Conservation (phyloP, 2,888 invertebrate genomes). For the Oxycera nigricornis region DNA sequence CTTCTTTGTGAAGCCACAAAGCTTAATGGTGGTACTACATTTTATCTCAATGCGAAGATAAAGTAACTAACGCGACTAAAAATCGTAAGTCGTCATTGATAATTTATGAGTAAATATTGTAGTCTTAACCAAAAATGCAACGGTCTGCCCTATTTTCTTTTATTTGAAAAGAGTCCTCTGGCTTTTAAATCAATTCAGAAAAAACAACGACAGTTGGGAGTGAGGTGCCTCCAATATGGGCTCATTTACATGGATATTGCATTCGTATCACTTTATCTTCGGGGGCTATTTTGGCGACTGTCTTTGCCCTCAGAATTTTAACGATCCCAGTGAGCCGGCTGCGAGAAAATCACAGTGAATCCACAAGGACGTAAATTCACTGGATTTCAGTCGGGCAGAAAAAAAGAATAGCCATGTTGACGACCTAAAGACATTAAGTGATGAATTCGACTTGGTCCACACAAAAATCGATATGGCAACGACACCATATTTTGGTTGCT, state of each 20-base stretch:
- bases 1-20: no score
- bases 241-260: constrained; percentile 48
- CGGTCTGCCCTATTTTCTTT: background rate
- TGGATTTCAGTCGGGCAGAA: constrained; percentile 28
- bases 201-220: background rate
- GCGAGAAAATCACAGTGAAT: constrained; percentile 44
- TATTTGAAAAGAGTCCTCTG: background rate
- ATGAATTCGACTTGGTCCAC: constrained; percentile 41
- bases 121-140: no score
- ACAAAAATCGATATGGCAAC: constrained; percentile 34
- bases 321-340: constrained; percentile 30
- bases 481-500: constrained; percentile 30
- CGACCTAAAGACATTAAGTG: constrained; percentile 43
- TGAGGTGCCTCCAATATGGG: constrained; percentile 36
- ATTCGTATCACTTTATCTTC: constrained; percentile 46
- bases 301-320: constrained; percentile 30
- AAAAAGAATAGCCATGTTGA: constrained; percentile 43
- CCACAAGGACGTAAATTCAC: constrained; percentile 35
- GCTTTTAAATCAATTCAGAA: background rate
- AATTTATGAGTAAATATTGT: no score
- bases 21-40: no score
- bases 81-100: no score
- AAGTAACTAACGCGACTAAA: no score
- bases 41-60: no score
- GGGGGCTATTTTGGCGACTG: constrained; percentile 42